These are phyloP conservation scores for Psittacus erithacus DNA, from an alignment of 2,113 vertebrate genomes.

Conservation along the genomic window DNA sequence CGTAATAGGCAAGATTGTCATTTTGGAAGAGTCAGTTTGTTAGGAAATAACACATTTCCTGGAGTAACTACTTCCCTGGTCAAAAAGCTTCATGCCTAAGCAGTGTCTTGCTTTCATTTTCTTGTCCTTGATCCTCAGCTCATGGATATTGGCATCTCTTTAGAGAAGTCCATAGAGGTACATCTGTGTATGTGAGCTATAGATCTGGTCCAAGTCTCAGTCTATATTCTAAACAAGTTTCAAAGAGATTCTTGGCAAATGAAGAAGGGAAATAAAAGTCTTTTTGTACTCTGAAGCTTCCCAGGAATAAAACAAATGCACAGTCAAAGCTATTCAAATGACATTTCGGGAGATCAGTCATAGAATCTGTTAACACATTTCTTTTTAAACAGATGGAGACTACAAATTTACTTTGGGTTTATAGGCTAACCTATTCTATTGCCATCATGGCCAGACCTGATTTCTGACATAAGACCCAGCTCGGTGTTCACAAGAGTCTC, in stretches of 20 bases:
- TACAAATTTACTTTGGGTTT: constrained; percentile 15
- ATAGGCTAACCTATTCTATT: background rate
- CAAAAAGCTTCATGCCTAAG: background rate
- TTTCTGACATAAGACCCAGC: background rate
- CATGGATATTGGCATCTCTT: background rate
- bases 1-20: background rate
- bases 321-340: constrained; percentile 55
- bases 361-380: background rate
- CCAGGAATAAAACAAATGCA: constrained; percentile 19
- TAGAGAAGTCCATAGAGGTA: background rate
- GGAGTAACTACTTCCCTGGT: background rate
- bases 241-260: constrained; percentile 31
- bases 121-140: background rate
- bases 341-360: constrained; percentile 14
- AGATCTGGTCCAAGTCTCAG: background rate
- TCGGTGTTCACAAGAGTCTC: background rate
- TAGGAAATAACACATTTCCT: background rate
- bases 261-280: constrained; percentile 39
- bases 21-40: background rate
- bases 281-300: constrained; percentile 36
- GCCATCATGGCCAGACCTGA: background rate
- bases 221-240: background rate
- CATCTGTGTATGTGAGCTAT: background rate
- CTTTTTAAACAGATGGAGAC: background rate
- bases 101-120: background rate